Percentiles rank a stretch among this genome's conserved stretches.
Conservation (phyloP, 2,113 vertebrate species). For the Petrocephalus microphthalmus region DNA sequence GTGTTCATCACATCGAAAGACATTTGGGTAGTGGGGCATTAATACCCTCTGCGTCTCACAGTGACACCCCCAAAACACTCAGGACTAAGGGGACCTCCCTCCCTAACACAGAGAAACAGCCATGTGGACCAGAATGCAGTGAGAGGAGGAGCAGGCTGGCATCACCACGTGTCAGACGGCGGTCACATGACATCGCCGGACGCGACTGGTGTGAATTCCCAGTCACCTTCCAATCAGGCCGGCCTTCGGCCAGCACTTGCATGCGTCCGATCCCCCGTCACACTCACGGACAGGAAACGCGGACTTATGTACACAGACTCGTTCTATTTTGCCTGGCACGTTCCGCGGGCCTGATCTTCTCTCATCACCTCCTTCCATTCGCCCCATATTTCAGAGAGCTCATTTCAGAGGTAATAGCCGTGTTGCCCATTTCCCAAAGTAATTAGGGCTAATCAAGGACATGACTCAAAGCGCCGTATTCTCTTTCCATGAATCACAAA, state of each 20-base stretch:
- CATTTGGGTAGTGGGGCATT: background rate
- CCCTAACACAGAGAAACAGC: background rate
- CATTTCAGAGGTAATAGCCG: constrained; percentile 21
- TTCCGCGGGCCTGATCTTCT: constrained; percentile 28
- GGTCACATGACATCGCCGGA: constrained; percentile 40
- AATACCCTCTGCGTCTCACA: background rate
- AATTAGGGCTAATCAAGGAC: constrained; percentile 29
- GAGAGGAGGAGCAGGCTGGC: background rate
- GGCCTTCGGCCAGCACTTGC: constrained; percentile 42
- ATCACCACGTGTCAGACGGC: constrained; percentile 10
- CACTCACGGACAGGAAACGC: constrained; percentile 32
- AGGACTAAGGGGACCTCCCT: background rate
- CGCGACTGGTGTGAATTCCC: constrained; percentile 34
- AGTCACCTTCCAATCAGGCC: constrained; percentile 44
- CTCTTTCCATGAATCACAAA: constrained; percentile 16
- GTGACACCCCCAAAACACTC: background rate
- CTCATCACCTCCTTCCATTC: constrained; percentile 40
- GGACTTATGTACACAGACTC: constrained; percentile 50
- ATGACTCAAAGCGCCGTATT: constrained; percentile 9
- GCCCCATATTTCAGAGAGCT: background rate
- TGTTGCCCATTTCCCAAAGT: constrained; percentile 27
- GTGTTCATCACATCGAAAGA: background rate
- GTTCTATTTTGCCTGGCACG: constrained; percentile 54
- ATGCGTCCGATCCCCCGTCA: constrained; percentile 36
- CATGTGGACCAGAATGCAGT: constrained; percentile 1